Evolutionary conservation across 2,797 vertebrate genomes (phyloP), one percentile per base, ranked within the genome.

Genomic region (Huso huso): DNA sequence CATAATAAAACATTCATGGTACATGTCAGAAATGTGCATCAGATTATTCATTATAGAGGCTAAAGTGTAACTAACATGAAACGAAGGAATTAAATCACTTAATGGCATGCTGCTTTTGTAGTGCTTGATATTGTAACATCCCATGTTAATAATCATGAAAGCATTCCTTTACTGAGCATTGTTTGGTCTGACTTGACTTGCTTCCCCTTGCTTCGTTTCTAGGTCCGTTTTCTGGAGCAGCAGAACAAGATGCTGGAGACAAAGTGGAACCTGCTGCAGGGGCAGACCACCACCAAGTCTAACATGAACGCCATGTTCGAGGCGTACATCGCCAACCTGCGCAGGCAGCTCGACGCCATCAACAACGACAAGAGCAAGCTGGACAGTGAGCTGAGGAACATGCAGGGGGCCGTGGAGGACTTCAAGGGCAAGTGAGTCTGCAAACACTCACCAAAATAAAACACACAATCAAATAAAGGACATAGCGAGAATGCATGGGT

Each of bases 241-340:
- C 87, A 92, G 81, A 92, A 92, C 81, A 92, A 92, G 81, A 89
- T 90, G 87, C 80, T 92, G 80, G 90, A 92, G 80, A 91, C 91
- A 79, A 59, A 48, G 52, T 51, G 18, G 7, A 67, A 11, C 8
- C 8, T 48, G 7, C 49, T 13, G 10, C 67, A 60, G 50, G 59
- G 67, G 49, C 53, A 59, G 10, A 66, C 70, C 62, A 61, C n/a
- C 60, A 3, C 63, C 48, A 50, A 63, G 62, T 53, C 68, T 10
- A 8, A 65, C 5, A 51, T 61, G 67, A 64, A 50, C 52, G 61
- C 63, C 51, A 70, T 75, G 67, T 64, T 51, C 52, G 2, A 1
- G 37, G 59, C 37, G 48, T 3, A 52, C 9, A 65, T 11, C 51
- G n/a, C 18, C 11, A 52, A 8, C 12, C 9, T 63, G 61, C n/a